Evolutionary conservation across 2,888 invertebrate genomes (phyloP).

Genomic region (Eledona agricola): DNA sequence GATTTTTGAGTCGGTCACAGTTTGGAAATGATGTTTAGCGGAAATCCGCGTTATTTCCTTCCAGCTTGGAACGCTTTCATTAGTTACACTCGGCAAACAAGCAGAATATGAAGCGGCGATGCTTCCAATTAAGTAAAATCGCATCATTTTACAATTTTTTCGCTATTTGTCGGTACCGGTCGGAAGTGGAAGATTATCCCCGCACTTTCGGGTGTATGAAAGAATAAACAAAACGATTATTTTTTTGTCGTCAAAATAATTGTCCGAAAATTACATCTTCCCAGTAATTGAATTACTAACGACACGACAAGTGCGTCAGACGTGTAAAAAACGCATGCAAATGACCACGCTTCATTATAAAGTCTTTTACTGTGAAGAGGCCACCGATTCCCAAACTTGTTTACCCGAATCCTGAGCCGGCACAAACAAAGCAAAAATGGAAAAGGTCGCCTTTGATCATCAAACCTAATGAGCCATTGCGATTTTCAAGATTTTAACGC

Average conservation of each 20-base stretch:
- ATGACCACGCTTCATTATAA: too few species aligned
- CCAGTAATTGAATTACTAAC: constrained; percentile 8
- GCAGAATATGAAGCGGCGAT: constrained; percentile 2
- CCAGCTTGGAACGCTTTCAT: constrained; percentile 7
- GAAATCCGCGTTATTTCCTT: constrained; percentile 24
- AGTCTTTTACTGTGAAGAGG: too few species aligned
- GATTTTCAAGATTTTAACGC: constrained; percentile 35
- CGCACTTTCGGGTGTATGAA: too few species aligned
- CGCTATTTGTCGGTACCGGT: neutral
- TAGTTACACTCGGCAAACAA: constrained; percentile 13
- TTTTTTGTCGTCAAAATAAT: too few species aligned
- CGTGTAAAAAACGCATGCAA: neutral
- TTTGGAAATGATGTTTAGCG: constrained; percentile 19
- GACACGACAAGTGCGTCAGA: constrained; percentile 4
- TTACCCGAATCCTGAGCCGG: too few species aligned
- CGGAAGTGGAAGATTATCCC: neutral
- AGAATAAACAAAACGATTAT: constrained; percentile 23
- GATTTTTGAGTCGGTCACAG: constrained; percentile 5
- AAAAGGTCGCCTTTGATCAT: constrained; percentile 19
- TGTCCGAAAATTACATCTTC: constrained; percentile 1
- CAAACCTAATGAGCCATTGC: constrained; percentile 39
- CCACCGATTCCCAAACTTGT: too few species aligned
- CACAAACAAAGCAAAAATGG: constrained; percentile 16
- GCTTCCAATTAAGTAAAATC: too few species aligned
- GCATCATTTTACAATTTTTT: too few species aligned